Evolutionary conservation across 2,888 invertebrate species (phyloP), one percentile per base, ranked within the genome.

Genomic region (Sarcophaga caerulescens): DNA sequence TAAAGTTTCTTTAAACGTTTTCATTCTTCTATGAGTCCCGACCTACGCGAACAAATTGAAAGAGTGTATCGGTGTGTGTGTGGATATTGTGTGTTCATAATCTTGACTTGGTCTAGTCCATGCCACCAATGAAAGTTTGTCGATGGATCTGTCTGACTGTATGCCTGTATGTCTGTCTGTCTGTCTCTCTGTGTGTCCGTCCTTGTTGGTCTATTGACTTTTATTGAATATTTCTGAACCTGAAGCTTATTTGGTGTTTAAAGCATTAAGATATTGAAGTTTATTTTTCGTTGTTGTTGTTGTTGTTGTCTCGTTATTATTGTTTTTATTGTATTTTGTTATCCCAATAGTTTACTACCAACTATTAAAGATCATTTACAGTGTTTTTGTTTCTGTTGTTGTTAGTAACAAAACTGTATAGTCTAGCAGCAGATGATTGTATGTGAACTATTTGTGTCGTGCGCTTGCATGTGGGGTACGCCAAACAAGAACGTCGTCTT

Each of bases 1-100:
- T 82, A 87, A 86, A 84, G 81, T 86, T 84, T 84, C 84, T 66
- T 80, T 85, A 87, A 87, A 86, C 87, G 87, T 78, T 87, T 79
- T 79, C 79, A 69, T 65, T 79, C 70, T 84, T 75, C 84, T 80
- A 76, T 75, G 66, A 75, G 70, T 19, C 57, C 59, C 86, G 86
- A 81, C 86, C 86, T 86, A 86, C 86, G 86, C 86, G 84, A 84
- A 86, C 81, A 86, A 86, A 84, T 84, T 86, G 84, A 86, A 75
- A 78, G 74, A 78, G 74, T 81, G 78, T 78, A 71, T 68, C 45
- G 12, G 78, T 68, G 63, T 68, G 70, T 65, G 75, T 25, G 52
- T 21, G 47, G 73, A 78, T 79, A 63, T 19, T n/a, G 23, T 59
- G 52, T 19, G 63, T 78, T 79, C 71, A 76, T 75, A 85, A 82